These are phyloP conservation scores for Orestias chungarensis DNA, from an alignment of 2,797 vertebrate species.

Conservation along the genomic window DNA sequence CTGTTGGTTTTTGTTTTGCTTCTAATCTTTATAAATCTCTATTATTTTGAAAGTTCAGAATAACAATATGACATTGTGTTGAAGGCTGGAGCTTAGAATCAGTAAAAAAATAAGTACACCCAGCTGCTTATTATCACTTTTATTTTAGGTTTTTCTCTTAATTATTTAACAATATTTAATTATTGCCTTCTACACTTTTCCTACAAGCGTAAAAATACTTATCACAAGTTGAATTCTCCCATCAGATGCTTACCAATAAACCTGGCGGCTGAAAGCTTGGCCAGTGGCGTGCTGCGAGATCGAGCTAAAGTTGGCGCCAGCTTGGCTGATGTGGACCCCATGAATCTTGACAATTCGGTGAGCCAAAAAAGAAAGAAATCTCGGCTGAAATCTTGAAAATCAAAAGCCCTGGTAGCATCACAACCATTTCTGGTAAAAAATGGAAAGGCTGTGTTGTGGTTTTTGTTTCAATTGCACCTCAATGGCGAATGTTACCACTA, in stretches of 20 bases:
- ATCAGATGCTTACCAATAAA: slow-evolving; percentile 96
- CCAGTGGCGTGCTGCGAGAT: slow-evolving; percentile 93
- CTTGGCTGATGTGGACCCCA: slow-evolving; percentile 97
- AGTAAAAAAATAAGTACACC: too few species aligned
- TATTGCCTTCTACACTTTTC: neutral
- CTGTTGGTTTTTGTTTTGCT: neutral
- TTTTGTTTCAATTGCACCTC: too few species aligned
- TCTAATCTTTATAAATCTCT: neutral
- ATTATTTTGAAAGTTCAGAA: neutral
- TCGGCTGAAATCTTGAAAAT: too few species aligned
- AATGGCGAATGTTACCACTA: too few species aligned
- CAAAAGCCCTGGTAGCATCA: too few species aligned
- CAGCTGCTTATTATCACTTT: too few species aligned
- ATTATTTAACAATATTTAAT: neutral
- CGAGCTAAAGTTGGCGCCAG: slow-evolving; percentile 95
- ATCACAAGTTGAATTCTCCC: slow-evolving; percentile 20
- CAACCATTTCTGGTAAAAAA: too few species aligned
- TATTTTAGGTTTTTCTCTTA: neutral
- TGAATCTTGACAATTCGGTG: slow-evolving; percentile 95
- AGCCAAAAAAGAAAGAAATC: slow-evolving; percentile 50
- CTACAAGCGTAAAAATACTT: neutral
- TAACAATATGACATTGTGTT: neutral
- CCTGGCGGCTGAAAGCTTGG: slow-evolving; percentile 91
- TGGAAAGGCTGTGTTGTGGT: too few species aligned
- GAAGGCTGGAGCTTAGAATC: too few species aligned